Conservation (phyloP, 2,888 invertebrate genomes). For the Aphelenchoides bicaudatus region DNA sequence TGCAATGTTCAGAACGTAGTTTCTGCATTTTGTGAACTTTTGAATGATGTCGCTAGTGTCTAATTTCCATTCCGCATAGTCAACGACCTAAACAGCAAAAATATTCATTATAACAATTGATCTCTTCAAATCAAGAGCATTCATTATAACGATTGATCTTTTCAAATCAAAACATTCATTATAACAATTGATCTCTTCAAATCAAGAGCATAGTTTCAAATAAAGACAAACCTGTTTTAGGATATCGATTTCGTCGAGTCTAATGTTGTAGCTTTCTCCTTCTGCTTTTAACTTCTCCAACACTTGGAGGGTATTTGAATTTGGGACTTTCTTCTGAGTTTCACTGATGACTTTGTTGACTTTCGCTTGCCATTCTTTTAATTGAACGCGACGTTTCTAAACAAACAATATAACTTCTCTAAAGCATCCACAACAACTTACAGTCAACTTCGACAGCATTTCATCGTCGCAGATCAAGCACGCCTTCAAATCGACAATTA, state of each 20-base stretch:
- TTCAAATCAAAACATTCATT: no score
- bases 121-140: no score
- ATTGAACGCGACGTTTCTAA: conserved; percentile 12
- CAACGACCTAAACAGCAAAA: no score
- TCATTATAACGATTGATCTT: no score
- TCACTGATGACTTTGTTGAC: neutral
- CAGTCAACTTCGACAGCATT: neutral
- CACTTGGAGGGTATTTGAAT: neutral
- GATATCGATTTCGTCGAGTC: conserved; percentile 3
- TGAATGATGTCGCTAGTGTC: no score
- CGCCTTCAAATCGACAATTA: neutral
- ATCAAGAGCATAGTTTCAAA: no score
- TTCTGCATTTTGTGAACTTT: no score
- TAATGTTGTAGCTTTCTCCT: conserved; percentile 16
- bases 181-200: no score
- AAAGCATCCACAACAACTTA: neutral
- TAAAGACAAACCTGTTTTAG: neutral
- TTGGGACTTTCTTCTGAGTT: neutral
- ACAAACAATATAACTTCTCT: neutral
- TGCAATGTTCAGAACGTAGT: no score
- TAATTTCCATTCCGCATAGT: no score
- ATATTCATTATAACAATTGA: no score
- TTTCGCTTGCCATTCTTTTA: neutral
- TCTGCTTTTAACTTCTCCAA: conserved; percentile 11
- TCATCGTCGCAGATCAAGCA: neutral